Percentiles rank a stretch among this genome's conserved stretches.
Evolutionary conservation across 2,113 vertebrate genomes (phyloP).

Genomic region (Dasypus novemcinctus): DNA sequence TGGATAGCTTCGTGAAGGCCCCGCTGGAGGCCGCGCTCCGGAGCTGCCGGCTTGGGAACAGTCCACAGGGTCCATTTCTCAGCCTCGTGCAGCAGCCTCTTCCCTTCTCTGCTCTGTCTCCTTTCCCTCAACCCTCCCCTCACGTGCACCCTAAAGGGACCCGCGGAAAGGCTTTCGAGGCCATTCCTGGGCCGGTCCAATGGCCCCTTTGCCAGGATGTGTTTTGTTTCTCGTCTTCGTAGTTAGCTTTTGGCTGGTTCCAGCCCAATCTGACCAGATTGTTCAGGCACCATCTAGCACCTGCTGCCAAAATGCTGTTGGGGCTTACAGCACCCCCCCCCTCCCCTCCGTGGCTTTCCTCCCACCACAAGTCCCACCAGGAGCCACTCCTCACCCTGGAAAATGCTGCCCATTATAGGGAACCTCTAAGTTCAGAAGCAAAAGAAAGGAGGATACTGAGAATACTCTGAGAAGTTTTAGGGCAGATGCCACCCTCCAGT

Average conservation of each 20-base stretch:
- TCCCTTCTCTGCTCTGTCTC: background rate
- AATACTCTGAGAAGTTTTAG: rapidly evolving
- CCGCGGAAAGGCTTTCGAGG: background rate
- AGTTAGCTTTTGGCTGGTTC: background rate
- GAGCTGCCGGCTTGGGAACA: background rate
- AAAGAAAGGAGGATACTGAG: background rate
- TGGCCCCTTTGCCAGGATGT: background rate
- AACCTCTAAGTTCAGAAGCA: background rate
- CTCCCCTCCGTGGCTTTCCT: background rate
- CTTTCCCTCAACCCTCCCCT: no score
- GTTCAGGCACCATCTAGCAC: rapidly evolving
- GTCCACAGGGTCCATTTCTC: background rate
- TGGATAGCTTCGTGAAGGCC: background rate
- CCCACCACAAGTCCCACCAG: background rate
- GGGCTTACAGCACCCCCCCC: background rate
- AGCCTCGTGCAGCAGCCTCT: background rate
- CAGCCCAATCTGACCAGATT: no score
- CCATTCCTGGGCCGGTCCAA: background rate
- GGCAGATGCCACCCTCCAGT: background rate
- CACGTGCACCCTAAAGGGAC: background rate
- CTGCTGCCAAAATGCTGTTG: background rate
- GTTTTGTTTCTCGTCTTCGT: background rate
- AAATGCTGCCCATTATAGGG: background rate
- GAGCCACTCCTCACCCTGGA: background rate
- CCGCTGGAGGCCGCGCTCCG: rapidly evolving